Conservation (phyloP, 2,797 vertebrate species). For the Psittacula derbiana region DNA sequence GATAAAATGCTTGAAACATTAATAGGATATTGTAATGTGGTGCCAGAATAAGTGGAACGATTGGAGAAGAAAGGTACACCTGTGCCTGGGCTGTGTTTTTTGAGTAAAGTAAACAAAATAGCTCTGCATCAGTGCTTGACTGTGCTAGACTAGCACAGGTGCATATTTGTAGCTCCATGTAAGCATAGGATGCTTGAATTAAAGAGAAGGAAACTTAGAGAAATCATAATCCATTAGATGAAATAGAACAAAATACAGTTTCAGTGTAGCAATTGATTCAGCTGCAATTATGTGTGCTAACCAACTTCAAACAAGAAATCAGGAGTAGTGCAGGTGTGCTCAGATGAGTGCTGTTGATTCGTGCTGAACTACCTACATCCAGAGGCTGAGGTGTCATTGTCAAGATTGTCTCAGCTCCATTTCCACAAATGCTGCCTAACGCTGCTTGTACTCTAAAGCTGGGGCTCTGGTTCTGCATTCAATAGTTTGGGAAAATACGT, state of each 20-base stretch:
- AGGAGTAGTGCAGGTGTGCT: neutral
- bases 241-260: neutral
- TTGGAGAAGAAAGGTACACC: neutral
- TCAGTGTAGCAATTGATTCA: neutral
- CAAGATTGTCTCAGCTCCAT: accelerated
- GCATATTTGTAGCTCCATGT: neutral
- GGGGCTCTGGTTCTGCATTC: neutral
- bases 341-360: neutral
- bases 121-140: neutral
- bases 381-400: neutral
- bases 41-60: neutral
- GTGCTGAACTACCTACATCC: neutral
- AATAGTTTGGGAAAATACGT: neutral
- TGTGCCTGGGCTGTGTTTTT: neutral
- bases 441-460: neutral
- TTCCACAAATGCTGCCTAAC: neutral
- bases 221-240: neutral
- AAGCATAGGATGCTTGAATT: neutral
- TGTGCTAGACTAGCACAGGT: neutral
- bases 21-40: neutral
- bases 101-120: neutral
- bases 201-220: neutral
- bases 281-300: neutral
- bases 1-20: neutral
- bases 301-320: neutral